phyloP scores from a whole-genome alignment of 2,113 vertebrate genomes.

The Sylvia atricapilla region DNA sequence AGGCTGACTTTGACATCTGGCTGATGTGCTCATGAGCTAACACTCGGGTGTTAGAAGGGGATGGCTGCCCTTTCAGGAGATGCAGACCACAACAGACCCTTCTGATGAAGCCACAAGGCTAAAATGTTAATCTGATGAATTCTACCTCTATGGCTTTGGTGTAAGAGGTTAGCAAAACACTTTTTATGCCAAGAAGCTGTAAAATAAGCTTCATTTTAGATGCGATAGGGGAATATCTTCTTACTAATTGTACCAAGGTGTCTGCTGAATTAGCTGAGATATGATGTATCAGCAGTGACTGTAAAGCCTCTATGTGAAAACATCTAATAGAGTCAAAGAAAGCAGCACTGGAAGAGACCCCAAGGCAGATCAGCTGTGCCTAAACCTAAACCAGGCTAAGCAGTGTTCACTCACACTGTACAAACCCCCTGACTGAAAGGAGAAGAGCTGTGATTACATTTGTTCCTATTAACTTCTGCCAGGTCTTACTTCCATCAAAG shows the following conservation, averaged over 20 bases:
- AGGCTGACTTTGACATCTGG: not conserved
- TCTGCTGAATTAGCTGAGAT: constrained; percentile 40
- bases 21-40: not conserved
- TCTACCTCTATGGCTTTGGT: constrained; percentile 25
- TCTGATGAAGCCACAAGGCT: constrained; percentile 9
- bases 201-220: constrained; percentile 53
- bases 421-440: not conserved
- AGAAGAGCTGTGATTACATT: not conserved
- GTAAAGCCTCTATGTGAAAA: constrained; percentile 39
- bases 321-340: not conserved
- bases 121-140: constrained; percentile 59
- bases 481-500: not conserved
- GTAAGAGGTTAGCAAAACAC: constrained; percentile 59
- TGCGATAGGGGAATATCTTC: constrained; percentile 45
- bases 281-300: not conserved
- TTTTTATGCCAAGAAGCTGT: constrained; percentile 33
- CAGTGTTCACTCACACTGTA: not conserved
- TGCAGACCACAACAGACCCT: not conserved
- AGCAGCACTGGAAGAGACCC: not conserved
- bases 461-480: not conserved
- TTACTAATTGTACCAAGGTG: constrained; percentile 61
- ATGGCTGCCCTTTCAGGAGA: not conserved
- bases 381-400: not conserved
- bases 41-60: not conserved
- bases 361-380: not conserved